Evolutionary conservation across 1,140 invertebrate genomes (phyloP).

Genomic region (Cephus cinctus): DNA sequence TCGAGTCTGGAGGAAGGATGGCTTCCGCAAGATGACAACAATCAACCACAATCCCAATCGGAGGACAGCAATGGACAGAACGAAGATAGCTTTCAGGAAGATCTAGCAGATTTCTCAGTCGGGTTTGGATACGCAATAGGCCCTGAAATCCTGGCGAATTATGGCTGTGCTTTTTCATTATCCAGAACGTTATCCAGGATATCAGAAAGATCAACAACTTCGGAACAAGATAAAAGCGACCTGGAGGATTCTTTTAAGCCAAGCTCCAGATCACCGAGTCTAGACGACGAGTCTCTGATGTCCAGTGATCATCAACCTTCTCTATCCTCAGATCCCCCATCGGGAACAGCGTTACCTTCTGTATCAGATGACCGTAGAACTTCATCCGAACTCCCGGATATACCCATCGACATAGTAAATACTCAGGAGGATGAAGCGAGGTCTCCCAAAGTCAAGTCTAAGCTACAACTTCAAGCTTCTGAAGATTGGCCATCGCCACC

Average conservation of each 20-base stretch:
- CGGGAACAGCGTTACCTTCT: slow-evolving; percentile 47
- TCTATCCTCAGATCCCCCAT: slow-evolving; percentile 76
- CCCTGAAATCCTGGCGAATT: slow-evolving; percentile 68
- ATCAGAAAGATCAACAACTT: slow-evolving; percentile 83
- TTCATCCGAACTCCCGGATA: slow-evolving; percentile 78
- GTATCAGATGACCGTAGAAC: slow-evolving; percentile 76
- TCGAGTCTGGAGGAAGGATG: slow-evolving; percentile 81
- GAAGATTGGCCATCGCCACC: slow-evolving; percentile 79
- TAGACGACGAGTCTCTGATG: slow-evolving; percentile 78
- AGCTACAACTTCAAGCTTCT: slow-evolving; percentile 59
- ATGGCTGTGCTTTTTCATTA: slow-evolving; percentile 68
- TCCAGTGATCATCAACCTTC: slow-evolving; percentile 84
- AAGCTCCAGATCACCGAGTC: slow-evolving; percentile 74
- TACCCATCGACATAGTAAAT: slow-evolving; percentile 67
- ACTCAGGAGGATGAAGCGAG: slow-evolving; percentile 52
- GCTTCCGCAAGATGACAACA: slow-evolving; percentile 72
- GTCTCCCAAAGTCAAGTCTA: slow-evolving; percentile 50
- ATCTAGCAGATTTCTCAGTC: slow-evolving; percentile 70
- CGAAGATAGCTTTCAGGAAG: slow-evolving; percentile 70
- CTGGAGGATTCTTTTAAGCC: slow-evolving; percentile 84
- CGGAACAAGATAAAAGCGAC: slow-evolving; percentile 75
- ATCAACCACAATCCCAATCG: slow-evolving; percentile 55
- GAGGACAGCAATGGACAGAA: slow-evolving; percentile 63
- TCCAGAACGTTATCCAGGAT: slow-evolving; percentile 78
- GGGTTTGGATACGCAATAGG: slow-evolving; percentile 71